Evolutionary conservation across 2,888 invertebrate species (phyloP).

Genomic region (Octodonta nipae): DNA sequence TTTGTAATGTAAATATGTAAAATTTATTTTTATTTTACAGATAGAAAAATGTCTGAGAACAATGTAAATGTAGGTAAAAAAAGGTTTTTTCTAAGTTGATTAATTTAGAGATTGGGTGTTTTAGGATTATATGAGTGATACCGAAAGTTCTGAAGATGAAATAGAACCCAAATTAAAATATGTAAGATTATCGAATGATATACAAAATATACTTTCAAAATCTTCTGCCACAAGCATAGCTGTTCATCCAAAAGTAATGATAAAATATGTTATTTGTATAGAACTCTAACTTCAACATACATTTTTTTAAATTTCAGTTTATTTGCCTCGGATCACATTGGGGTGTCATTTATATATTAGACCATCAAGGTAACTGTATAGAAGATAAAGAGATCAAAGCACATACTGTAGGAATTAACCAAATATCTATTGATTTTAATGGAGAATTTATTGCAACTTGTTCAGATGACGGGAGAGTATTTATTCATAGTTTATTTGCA

Average conservation of each 20-base stretch:
- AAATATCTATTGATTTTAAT: constrained; percentile 81
- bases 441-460: constrained; percentile 85
- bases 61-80: constrained; percentile 13
- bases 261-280: too few relatives aligned
- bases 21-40: constrained; percentile 7
- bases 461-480: constrained; percentile 79
- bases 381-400: constrained; percentile 57
- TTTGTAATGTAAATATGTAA: too few relatives aligned
- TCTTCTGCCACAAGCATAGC: constrained; percentile 86
- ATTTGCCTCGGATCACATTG: constrained; percentile 84
- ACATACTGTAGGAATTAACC: constrained; percentile 85
- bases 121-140: constrained; percentile 28
- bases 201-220: constrained; percentile 68
- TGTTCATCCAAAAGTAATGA: constrained; percentile 71
- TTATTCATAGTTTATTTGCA: constrained; percentile 77
- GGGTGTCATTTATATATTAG: constrained; percentile 79
- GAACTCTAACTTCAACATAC: neutral
- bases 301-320: constrained; percentile 45
- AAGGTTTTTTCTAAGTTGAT: neutral
- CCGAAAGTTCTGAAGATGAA: constrained; percentile 40
- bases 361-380: constrained; percentile 80
- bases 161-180: constrained; percentile 85
- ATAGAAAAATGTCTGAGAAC: constrained; percentile 17
- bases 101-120: constrained; percentile 8
- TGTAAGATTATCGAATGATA: constrained; percentile 74